Percentiles rank a stretch among this genome's conserved stretches.
phyloP scores from a whole-genome alignment of 2,113 vertebrate species.

The Eulacestoma nigropectus region DNA sequence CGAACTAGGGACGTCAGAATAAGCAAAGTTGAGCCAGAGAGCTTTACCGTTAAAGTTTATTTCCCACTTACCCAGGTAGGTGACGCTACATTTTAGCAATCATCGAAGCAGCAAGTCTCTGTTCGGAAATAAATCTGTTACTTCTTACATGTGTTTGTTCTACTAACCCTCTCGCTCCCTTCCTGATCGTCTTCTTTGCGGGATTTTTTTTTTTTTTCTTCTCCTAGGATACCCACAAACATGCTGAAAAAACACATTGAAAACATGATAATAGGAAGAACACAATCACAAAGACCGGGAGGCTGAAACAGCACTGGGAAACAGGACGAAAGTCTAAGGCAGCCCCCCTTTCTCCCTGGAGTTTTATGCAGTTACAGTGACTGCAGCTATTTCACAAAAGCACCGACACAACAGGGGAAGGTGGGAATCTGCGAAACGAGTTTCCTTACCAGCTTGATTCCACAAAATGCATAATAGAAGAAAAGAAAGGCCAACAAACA shows the following conservation, averaged over 20 bases:
- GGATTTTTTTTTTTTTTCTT: neutral
- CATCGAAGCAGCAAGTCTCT: constrained; percentile 41
- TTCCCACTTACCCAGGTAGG: constrained; percentile 65
- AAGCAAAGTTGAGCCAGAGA: constrained; percentile 46
- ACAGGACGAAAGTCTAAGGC: constrained; percentile 2
- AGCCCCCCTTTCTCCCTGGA: neutral
- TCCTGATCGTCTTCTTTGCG: neutral
- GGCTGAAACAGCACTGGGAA: neutral
- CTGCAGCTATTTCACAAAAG: constrained; percentile 54
- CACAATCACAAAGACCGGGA: neutral
- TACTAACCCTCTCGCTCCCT: neutral
- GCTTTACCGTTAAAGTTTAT: constrained; percentile 70
- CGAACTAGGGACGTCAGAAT: neutral
- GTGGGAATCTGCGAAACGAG: neutral
- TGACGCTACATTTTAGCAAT: constrained; percentile 68
- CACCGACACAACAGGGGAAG: neutral
- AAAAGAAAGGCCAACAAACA: neutral
- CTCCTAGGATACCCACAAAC: constrained; percentile 4
- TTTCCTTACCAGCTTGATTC: constrained; percentile 12
- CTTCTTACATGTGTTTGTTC: constrained; percentile 53
- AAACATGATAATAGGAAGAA: neutral
- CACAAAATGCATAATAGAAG: neutral
- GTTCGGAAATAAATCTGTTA: constrained; percentile 42
- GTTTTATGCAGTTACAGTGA: constrained; percentile 39
- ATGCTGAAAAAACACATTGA: neutral